Conservation (phyloP, 1,140 invertebrate genomes). For the Capitella teleta region DNA sequence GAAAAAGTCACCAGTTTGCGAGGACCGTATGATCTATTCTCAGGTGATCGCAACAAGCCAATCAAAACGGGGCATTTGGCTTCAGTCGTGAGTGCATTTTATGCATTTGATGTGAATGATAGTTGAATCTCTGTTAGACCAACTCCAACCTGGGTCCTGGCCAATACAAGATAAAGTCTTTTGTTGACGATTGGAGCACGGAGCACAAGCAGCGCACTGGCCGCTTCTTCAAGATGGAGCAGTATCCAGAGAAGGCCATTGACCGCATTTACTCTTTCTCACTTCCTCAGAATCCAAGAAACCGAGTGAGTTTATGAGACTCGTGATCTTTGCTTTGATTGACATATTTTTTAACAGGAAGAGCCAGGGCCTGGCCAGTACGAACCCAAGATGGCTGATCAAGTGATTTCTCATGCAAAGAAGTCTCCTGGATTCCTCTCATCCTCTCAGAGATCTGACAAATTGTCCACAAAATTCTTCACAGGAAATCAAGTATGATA, state of each 20-base stretch:
- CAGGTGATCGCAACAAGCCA: conserved; percentile 34
- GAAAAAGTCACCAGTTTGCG: conserved; percentile 28
- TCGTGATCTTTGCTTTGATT: too few species aligned
- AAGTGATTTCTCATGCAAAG: conserved; percentile 16
- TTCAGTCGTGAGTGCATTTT: conserved; percentile 33
- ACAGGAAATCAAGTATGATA: conserved; percentile 20
- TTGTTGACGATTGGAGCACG: conserved; percentile 26
- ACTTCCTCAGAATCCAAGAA: conserved; percentile 24
- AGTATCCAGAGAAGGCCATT: conserved; percentile 24
- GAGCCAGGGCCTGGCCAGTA: conserved; percentile 31
- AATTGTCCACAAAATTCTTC: conserved; percentile 33
- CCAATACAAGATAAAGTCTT: conserved; percentile 33
- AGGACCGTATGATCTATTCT: conserved; percentile 36
- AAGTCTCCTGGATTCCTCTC: conserved; percentile 34
- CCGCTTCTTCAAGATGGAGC: conserved; percentile 27
- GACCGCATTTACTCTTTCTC: conserved; percentile 29
- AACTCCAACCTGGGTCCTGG: conserved; percentile 29
- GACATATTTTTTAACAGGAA: too few species aligned
- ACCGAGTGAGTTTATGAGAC: conserved; percentile 20
- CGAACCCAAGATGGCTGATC: conserved; percentile 18
- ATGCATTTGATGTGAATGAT: too few species aligned
- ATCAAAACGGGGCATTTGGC: conserved; percentile 33
- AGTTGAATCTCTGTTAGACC: too few species aligned
- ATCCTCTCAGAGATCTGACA: conserved; percentile 30
- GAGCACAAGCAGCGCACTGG: conserved; percentile 25